Evolutionary conservation across 2,113 vertebrate species (phyloP).

Genomic region (Centropus bengalensis): DNA sequence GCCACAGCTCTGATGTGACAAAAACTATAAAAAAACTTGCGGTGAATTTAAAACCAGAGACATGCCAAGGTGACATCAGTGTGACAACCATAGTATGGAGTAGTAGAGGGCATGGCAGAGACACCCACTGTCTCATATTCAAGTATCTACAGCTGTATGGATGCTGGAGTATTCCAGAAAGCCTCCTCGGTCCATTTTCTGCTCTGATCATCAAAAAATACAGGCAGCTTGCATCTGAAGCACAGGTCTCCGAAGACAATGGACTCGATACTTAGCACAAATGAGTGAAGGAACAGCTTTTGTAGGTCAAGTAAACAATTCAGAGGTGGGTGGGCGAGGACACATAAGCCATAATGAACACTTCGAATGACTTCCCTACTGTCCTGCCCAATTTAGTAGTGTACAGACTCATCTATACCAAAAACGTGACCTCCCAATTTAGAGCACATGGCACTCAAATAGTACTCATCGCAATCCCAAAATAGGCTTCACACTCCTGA

Average conservation of each 20-base stretch:
- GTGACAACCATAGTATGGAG: neutral
- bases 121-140: neutral
- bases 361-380: neutral
- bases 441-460: fast-evolving
- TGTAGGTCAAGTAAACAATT: neutral
- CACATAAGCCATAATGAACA: constrained; percentile 1
- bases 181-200: neutral
- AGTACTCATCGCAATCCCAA: neutral
- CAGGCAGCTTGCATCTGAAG: neutral
- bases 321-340: constrained; percentile 25
- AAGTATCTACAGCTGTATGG: neutral
- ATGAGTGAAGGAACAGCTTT: neutral
- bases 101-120: neutral
- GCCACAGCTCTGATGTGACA: neutral
- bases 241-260: neutral
- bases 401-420: neutral
- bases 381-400: neutral
- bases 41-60: neutral
- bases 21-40: neutral
- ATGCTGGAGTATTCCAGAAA: neutral
- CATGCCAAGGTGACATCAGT: neutral
- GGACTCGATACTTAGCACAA: neutral
- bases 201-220: neutral
- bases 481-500: neutral
- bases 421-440: neutral